Percentiles rank a stretch among this genome's conserved stretches.
Evolutionary conservation across 1,140 invertebrate species (phyloP).

Genomic region (Heliothis virescens): DNA sequence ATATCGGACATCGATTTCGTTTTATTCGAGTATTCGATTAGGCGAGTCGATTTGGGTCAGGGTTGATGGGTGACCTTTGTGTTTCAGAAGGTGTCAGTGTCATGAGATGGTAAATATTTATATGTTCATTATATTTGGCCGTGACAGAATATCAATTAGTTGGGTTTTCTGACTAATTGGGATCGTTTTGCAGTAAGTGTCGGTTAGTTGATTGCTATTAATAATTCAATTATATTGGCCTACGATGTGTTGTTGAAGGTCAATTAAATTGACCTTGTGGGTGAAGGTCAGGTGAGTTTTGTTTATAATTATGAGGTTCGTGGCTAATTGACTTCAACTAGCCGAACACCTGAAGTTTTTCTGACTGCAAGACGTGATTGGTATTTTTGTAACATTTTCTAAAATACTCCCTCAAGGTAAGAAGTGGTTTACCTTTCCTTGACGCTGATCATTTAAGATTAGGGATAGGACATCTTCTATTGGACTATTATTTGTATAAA

Average conservation of each 20-base stretch:
- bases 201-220: not conserved
- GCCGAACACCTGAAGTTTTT: too few relatives aligned
- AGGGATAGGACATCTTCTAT: too few relatives aligned
- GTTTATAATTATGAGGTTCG: not conserved
- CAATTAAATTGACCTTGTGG: too few relatives aligned
- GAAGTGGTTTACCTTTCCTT: too few relatives aligned
- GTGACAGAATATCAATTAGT: conserved; percentile 14
- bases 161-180: not conserved
- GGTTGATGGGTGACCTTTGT: conserved; percentile 40
- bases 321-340: too few relatives aligned
- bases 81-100: conserved; percentile 2
- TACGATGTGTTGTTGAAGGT: not conserved
- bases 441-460: too few relatives aligned
- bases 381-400: too few relatives aligned
- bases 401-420: too few relatives aligned
- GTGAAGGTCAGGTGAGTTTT: not conserved
- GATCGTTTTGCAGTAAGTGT: conserved; percentile 13
- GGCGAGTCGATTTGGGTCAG: conserved; percentile 38
- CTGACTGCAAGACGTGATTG: too few relatives aligned
- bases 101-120: conserved; percentile 25
- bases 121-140: conserved; percentile 20
- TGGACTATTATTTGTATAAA: too few relatives aligned
- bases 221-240: not conserved
- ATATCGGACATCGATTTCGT: conserved; percentile 41
- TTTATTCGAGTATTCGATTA: conserved; percentile 39